A percentile compares a stretch with the other conserved stretches of the same genome.
Conservation (phyloP, 2,888 invertebrate species). For the Andrena fulva region DNA sequence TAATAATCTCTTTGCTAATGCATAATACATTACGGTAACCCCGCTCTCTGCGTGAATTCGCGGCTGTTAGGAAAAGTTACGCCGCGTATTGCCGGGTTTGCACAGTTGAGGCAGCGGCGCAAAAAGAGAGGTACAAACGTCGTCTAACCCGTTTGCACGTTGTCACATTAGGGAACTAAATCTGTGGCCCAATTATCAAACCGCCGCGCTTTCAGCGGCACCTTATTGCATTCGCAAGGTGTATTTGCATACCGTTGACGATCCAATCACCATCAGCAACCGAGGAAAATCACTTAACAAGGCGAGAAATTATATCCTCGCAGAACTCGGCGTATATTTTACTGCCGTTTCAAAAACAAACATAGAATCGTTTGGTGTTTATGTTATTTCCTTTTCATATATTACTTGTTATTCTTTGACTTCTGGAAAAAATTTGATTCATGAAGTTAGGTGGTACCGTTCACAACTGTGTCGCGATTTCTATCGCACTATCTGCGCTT, state of each 20-base stretch:
- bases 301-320: constrained; percentile 42
- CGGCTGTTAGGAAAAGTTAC: constrained; percentile 11
- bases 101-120: not conserved
- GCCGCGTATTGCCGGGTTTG: not conserved
- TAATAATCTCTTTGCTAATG: constrained; percentile 61
- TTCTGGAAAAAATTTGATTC: not conserved
- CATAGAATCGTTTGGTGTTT: not conserved
- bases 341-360: not conserved
- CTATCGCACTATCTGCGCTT: not conserved
- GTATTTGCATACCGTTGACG: constrained; percentile 25
- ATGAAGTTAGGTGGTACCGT: not conserved
- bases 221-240: constrained; percentile 33
- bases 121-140: constrained; percentile 5
- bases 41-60: constrained; percentile 31
- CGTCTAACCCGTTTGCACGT: constrained; percentile 55
- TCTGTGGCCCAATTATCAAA: constrained; percentile 63
- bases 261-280: constrained; percentile 17
- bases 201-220: constrained; percentile 10
- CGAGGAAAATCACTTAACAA: constrained; percentile 34
- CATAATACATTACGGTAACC: constrained; percentile 53
- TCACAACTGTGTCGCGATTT: not conserved
- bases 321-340: not conserved
- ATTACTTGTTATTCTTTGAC: not conserved
- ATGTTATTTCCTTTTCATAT: not conserved
- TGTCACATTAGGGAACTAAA: constrained; percentile 65